Evolutionary conservation across 2,113 vertebrate genomes (phyloP).

Genomic region (Eptesicus fuscus): DNA sequence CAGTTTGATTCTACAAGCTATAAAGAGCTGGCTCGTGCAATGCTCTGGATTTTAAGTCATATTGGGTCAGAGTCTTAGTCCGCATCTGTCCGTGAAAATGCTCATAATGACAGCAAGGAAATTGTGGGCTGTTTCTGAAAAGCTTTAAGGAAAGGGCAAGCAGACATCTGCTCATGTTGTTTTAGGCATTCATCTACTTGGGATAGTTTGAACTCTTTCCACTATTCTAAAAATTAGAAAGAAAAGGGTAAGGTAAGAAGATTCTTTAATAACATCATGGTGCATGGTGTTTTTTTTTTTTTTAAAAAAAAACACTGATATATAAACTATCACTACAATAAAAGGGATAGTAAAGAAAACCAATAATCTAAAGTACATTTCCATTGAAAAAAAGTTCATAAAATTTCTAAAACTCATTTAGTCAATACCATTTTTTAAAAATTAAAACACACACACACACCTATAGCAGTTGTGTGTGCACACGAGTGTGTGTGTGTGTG

Average conservation of each 20-base stretch:
- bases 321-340: background rate
- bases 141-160: background rate
- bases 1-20: slow-evolving; percentile 50
- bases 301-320: background rate
- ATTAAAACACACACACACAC: background rate
- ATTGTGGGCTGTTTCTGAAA: background rate
- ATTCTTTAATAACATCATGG: background rate
- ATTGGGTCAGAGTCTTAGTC: background rate
- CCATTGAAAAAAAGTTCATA: background rate
- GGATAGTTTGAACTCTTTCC: background rate
- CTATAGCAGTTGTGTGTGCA: background rate
- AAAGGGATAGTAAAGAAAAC: background rate
- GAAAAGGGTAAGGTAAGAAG: background rate
- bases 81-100: background rate
- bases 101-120: background rate
- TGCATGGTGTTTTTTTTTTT: background rate
- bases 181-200: background rate
- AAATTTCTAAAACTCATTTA: background rate
- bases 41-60: background rate
- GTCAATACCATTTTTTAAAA: background rate
- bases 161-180: background rate
- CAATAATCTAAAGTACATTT: background rate
- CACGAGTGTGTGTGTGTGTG: background rate
- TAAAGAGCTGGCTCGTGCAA: background rate
- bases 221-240: background rate